Base-by-base conservation (phyloP, 2,888 invertebrate species). In the Xestia sexstrigata region DNA sequence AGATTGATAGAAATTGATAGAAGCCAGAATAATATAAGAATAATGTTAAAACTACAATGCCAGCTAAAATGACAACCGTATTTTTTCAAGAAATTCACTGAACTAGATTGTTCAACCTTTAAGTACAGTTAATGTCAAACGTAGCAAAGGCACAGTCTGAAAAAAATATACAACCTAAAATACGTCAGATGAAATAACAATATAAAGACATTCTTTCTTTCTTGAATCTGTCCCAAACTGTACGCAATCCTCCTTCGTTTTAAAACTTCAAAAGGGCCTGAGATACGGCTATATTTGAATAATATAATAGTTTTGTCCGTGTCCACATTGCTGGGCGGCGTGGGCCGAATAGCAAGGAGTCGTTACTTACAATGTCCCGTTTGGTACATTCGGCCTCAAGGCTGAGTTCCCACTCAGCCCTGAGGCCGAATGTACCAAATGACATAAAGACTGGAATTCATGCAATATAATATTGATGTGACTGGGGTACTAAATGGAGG, bases 251-350 rank as follows among this genome's bases (percentile, higher is more conserved):
- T 74, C 74, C 30, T 49, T 68, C 74, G 74, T 88, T 85, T 89
- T 84, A 86, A 88, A 88, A 90, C 89, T 90, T 88, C 87, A 86
- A 89, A 91, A 89, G 86, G 87, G 87, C 86, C 83, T 78, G 87
- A 90, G 89, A 91, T 92, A 91, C 89, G 89, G 89, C 88, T 83
- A 88, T 92, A 93, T 93, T 93, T 93, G 93, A 93, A 94, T 94
- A 93, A 93, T 93, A 92, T 92, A 93, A 93, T 92, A 93, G 93
- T 92, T 92, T 89, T 84, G 79, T 86, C 83, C 82, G 84, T 86
- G 92, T 90, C 86, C 89, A 88, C 88, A 86, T 84, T 60, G 83
- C 65, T 79, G 49, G 70, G 68, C 30, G 17, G 75, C 84, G 83
- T 76, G 85, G 84, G 47, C 73, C 86, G 84, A 88, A 88, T 87